These are phyloP conservation scores for Sceloporus tristichus DNA, from an alignment of 2,113 vertebrate species.

Conservation along the genomic window DNA sequence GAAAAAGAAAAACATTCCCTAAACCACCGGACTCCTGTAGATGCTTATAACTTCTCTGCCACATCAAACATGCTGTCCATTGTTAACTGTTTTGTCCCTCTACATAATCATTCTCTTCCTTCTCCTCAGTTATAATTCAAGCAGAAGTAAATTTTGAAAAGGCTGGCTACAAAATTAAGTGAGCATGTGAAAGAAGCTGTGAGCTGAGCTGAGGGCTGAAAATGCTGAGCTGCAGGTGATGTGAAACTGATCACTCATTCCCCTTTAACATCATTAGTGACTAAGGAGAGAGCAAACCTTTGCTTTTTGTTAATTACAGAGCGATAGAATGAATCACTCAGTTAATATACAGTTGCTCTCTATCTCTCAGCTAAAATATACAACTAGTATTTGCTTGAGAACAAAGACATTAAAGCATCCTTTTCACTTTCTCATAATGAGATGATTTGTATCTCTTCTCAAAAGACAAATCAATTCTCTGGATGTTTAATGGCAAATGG, in stretches of 20 bases:
- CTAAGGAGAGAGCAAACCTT: no score
- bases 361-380: not conserved
- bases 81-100: not conserved
- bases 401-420: not conserved
- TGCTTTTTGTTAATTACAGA: not conserved
- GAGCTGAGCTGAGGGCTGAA: not conserved
- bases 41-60: not conserved
- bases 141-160: not conserved
- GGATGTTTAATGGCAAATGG: not conserved
- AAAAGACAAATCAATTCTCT: not conserved
- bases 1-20: no score
- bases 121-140: not conserved
- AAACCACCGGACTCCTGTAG: no score
- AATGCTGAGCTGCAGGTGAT: not conserved
- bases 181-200: not conserved
- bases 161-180: not conserved
- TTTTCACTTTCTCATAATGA: not conserved
- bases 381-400: not conserved
- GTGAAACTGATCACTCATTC: not conserved
- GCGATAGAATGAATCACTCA: not conserved
- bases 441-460: not conserved
- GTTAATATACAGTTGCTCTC: not conserved
- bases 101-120: not conserved
- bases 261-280: not conserved
- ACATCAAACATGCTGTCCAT: not conserved